Evolutionary conservation across 2,113 vertebrate species (phyloP).

Genomic region (Herpetotheres cachinnans): DNA sequence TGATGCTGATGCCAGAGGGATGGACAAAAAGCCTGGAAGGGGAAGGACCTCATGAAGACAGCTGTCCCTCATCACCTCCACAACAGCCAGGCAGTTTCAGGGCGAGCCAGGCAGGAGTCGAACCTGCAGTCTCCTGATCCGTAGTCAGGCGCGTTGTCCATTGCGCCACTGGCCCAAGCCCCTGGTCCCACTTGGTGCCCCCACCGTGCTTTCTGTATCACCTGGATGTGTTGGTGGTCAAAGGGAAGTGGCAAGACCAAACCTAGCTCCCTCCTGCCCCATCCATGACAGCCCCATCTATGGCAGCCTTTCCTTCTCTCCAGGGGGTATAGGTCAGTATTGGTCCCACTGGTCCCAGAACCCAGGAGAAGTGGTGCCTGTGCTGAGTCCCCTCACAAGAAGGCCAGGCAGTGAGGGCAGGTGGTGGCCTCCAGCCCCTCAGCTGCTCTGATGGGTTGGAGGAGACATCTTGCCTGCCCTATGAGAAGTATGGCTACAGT

Average conservation of each 20-base stretch:
- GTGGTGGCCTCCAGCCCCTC: background rate
- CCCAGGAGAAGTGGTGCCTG: background rate
- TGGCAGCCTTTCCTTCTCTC: background rate
- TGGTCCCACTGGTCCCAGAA: background rate
- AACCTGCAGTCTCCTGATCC: constrained; percentile 68
- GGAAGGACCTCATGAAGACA: background rate
- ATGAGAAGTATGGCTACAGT: background rate
- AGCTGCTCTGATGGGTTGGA: background rate
- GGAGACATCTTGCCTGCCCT: background rate
- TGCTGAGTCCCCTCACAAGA: too few species aligned
- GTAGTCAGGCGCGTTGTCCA: constrained; percentile 48
- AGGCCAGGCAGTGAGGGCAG: background rate
- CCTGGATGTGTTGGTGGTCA: background rate
- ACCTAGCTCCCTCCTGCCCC: background rate
- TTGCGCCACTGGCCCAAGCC: constrained; percentile 14
- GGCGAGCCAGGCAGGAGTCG: constrained; percentile 62
- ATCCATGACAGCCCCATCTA: background rate
- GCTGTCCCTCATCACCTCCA: background rate
- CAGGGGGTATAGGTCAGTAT: background rate
- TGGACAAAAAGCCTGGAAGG: background rate
- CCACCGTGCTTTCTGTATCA: background rate
- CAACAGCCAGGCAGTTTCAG: background rate
- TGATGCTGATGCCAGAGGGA: background rate
- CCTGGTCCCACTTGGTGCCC: background rate
- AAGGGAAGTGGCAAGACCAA: background rate